These are phyloP conservation scores for Mixornis gularis DNA, from an alignment of 2,113 vertebrate genomes.

Conservation along the genomic window DNA sequence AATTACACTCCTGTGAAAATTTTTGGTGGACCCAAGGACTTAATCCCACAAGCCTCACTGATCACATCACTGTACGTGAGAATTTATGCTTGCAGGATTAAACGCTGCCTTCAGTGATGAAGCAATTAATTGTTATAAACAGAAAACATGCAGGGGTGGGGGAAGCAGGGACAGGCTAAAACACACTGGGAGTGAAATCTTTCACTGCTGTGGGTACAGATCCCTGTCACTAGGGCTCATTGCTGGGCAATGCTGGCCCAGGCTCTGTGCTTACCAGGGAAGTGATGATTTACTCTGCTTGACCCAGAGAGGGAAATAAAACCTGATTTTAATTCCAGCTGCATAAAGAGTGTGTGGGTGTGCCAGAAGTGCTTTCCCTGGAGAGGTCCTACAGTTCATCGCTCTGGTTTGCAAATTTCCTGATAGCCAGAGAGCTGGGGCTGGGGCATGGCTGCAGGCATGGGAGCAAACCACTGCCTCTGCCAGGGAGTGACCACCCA, in stretches of 20 bases:
- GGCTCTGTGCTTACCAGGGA: neutral
- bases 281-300: neutral
- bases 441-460: neutral
- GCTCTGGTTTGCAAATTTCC: neutral
- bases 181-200: neutral
- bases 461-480: neutral
- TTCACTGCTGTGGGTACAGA: neutral
- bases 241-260: neutral
- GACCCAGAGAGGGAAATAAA: neutral
- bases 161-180: neutral
- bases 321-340: neutral
- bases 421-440: neutral
- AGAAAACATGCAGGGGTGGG: neutral
- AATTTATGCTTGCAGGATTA: slow-evolving; percentile 7
- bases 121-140: slow-evolving; percentile 6
- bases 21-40: slow-evolving; percentile 15
- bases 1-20: neutral
- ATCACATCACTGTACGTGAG: neutral
- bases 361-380: neutral
- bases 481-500: neutral
- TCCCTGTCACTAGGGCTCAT: neutral
- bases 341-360: accelerated
- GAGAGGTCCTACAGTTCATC: neutral
- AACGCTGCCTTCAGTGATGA: neutral
- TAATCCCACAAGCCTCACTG: neutral